Conservation (phyloP, 2,113 vertebrate genomes). For the Sprattus sprattus region DNA sequence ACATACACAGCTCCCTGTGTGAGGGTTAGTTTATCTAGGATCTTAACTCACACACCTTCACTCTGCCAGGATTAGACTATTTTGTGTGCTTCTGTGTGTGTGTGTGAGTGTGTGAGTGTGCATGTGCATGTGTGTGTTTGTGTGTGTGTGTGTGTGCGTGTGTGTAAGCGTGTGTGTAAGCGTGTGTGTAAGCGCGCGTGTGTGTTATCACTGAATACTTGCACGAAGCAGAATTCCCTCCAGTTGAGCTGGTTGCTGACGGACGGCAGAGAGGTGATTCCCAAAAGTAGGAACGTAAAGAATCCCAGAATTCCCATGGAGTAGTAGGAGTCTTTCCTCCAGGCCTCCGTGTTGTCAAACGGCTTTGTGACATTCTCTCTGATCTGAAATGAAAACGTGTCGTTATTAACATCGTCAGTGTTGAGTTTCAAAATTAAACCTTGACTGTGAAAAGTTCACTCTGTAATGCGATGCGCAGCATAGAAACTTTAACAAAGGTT, state of each 20-base stretch:
- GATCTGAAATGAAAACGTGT: conserved; percentile 61
- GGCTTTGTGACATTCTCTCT: conserved; percentile 71
- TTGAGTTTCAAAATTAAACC: not conserved
- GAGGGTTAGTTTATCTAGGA: no score
- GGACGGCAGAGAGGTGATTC: conserved; percentile 93
- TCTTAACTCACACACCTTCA: no score
- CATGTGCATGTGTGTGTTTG: not conserved
- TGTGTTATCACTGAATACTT: conserved; percentile 17
- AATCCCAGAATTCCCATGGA: conserved; percentile 87
- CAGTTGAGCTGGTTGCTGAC: conserved; percentile 76
- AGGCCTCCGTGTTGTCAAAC: conserved; percentile 68
- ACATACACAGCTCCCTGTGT: no score
- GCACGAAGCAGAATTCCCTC: not conserved
- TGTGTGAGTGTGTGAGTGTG: no score
- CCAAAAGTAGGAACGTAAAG: conserved; percentile 85
- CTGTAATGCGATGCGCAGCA: no score
- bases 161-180: no score
- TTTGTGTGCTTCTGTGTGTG: no score
- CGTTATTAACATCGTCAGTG: not conserved
- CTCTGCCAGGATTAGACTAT: no score
- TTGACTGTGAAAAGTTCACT: no score
- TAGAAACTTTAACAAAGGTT: no score
- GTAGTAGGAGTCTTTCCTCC: conserved; percentile 81
- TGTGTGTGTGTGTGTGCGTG: not conserved
- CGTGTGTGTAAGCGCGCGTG: not conserved